These are phyloP conservation scores for Acanthopleura granulata DNA, from an alignment of 2,888 invertebrate species.

Conservation along the genomic window DNA sequence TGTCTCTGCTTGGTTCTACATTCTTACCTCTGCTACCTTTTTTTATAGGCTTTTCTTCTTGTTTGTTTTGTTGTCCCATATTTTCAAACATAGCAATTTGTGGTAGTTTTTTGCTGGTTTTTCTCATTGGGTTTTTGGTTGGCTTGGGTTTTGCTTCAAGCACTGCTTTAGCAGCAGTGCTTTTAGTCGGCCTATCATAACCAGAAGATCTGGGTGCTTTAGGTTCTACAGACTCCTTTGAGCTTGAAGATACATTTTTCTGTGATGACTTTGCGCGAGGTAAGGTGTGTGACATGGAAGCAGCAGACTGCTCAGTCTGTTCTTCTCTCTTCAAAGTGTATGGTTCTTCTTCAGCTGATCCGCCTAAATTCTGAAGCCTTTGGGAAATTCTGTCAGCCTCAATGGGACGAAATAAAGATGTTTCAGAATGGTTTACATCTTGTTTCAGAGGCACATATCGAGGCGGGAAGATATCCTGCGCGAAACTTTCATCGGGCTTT, in stretches of 20 bases:
- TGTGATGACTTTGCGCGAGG: background rate
- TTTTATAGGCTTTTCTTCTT: background rate
- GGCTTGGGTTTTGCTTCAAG: background rate
- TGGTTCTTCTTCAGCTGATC: too few relatives aligned
- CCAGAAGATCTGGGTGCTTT: background rate
- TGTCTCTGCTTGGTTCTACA: background rate
- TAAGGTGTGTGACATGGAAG: too few relatives aligned
- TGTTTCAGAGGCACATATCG: too few relatives aligned
- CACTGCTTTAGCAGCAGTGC: background rate
- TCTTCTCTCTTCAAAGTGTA: too few relatives aligned
- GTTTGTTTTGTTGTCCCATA: constrained; percentile 3
- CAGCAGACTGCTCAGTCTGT: too few relatives aligned
- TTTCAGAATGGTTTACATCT: too few relatives aligned
- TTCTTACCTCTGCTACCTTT: background rate
- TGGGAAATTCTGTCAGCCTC: too few relatives aligned
- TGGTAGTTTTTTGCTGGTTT: constrained; percentile 7
- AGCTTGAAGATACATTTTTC: background rate
- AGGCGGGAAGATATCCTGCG: too few relatives aligned
- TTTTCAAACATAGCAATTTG: constrained; percentile 18
- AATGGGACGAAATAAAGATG: too few relatives aligned
- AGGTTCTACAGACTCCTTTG: background rate
- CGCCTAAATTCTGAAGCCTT: too few relatives aligned
- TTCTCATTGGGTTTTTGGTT: background rate
- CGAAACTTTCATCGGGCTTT: too few relatives aligned
- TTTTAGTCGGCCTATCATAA: background rate